Base-by-base conservation (phyloP, 2,888 invertebrate genomes). In the Abrostola tripartita region DNA sequence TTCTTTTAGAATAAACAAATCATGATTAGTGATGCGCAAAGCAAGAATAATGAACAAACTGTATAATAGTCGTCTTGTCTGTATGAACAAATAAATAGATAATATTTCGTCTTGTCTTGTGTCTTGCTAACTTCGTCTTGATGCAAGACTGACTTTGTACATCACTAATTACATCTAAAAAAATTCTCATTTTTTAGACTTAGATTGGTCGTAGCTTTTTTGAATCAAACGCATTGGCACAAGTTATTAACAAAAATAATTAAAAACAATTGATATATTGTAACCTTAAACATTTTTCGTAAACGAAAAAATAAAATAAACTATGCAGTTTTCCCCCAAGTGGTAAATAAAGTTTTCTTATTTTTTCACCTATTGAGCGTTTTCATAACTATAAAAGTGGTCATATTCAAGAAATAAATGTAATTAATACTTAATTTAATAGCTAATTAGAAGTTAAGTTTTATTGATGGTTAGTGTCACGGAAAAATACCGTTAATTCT, bases 151-250 rank as follows among this genome's bases (percentile, higher is more conserved):
- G 55, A 71, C 67, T 78, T 71, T 67, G 79, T 62, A 78, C 81
- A 81, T 81, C 78, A 75, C 81, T 75, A 74, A 74, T 74, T 78
- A 66, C 52, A 78, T 62, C 68, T 71, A 64, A 79, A 74, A 61
- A 75, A 80, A 77, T 66, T 57, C 59, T 53, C 38, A 71, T 61
- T 66, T 52, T 68, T 77, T 72, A 74, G 56, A 66, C 72, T 54
- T 74, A 52, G 61, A 82, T 86, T 88, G 87, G 83, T 87, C 82
- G 76, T 82, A 79, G 75, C 72, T 71, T 76, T 74, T 78, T 78
- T 58, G 75, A 84, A 83, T 81, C 74, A 79, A 86, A 84, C 83
- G 83, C 82, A 83, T 89, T 88, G 88, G 88, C 87, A 89, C 88
- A 87, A 79, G 74, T 81, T 76, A 78, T 76, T 71, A 82, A 83